phyloP scores from a whole-genome alignment of 2,888 invertebrate species.

The Hemaris fuciformis region DNA sequence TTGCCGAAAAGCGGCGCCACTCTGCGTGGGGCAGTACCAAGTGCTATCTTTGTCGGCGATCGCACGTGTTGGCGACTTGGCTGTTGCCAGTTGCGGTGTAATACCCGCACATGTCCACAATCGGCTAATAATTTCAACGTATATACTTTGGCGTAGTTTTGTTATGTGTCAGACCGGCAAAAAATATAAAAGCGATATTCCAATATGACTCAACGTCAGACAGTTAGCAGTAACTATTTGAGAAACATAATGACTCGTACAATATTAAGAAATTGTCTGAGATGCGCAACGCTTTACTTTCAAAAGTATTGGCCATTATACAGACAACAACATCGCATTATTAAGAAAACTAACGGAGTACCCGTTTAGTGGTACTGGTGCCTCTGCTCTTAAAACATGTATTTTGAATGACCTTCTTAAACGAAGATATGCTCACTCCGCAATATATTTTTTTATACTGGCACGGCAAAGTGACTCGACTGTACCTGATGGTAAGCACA shows the following conservation, averaged over 20 bases:
- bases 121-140: not conserved
- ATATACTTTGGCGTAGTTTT: not conserved
- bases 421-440: too few relatives aligned
- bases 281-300: not conserved
- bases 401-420: too few relatives aligned
- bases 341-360: too few relatives aligned
- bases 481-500: too few relatives aligned
- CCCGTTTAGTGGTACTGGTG: too few relatives aligned
- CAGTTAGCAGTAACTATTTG: constrained; percentile 3
- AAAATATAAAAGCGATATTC: constrained; percentile 29
- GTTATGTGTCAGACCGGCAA: not conserved
- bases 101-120: not conserved
- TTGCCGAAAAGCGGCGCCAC: constrained; percentile 5
- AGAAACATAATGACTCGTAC: not conserved
- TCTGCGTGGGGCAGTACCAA: constrained; percentile 9
- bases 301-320: not conserved
- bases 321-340: not conserved
- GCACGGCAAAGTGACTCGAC: too few relatives aligned
- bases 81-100: not conserved
- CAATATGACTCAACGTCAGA: not conserved
- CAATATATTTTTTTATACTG: too few relatives aligned
- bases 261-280: not conserved
- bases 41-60: not conserved
- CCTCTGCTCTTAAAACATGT: too few relatives aligned
- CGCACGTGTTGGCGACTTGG: too few relatives aligned